A percentile compares a stretch with the other conserved stretches of the same genome.
Evolutionary conservation across 1,140 invertebrate species (phyloP).

Genomic region (Zaprionus capensis): DNA sequence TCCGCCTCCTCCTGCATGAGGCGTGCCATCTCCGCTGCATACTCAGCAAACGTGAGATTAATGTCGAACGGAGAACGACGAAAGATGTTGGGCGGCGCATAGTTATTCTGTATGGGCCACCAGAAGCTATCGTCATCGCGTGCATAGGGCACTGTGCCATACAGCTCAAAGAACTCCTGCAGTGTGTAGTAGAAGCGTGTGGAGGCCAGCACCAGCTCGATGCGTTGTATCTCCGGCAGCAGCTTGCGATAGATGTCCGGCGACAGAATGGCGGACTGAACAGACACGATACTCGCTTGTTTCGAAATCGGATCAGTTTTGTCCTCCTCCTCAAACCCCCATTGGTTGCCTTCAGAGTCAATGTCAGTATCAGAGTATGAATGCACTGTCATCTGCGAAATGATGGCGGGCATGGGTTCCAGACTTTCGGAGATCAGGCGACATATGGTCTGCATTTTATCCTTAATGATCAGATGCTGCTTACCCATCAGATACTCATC

Average conservation of each 20-base stretch:
- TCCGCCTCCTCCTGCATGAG: conserved; percentile 23
- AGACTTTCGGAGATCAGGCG: conserved; percentile 28
- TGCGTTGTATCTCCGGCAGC: conserved; percentile 74
- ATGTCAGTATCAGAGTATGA: no score
- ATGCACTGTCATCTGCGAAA: no score
- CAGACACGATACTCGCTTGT: neutral
- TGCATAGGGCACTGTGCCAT: conserved; percentile 42
- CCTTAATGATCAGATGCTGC: conserved; percentile 76
- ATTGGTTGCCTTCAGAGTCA: neutral
- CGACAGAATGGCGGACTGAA: neutral
- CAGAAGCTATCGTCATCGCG: conserved; percentile 62
- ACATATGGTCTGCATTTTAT: conserved; percentile 59
- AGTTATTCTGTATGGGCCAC: conserved; percentile 75
- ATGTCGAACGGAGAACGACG: conserved; percentile 67
- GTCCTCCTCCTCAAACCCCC: conserved; percentile 4
- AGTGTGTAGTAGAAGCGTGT: conserved; percentile 67
- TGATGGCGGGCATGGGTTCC: neutral
- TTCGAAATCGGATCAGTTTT: no score
- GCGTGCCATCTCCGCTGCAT: conserved; percentile 45
- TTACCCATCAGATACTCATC: conserved; percentile 74
- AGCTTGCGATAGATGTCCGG: conserved; percentile 52
- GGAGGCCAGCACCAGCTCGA: conserved; percentile 68
- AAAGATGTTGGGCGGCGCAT: conserved; percentile 67
- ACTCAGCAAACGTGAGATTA: conserved; percentile 70
- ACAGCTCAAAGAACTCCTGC: conserved; percentile 46